Percentiles rank a stretch among this genome's conserved stretches.
Conservation (phyloP, 2,113 vertebrate species). For the Pelusios castaneus region DNA sequence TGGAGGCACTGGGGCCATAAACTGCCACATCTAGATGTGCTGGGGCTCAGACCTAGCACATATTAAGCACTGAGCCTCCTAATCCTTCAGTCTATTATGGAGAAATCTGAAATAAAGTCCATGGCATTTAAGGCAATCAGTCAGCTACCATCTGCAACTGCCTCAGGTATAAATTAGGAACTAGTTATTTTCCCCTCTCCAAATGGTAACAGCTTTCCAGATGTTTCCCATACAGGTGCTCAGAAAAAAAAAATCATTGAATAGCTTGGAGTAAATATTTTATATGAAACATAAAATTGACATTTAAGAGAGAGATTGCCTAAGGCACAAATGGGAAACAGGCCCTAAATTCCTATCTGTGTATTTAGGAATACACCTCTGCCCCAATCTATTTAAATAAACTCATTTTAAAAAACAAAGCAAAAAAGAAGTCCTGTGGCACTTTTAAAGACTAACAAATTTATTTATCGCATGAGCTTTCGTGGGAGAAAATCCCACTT, state of each 20-base stretch:
- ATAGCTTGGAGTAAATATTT: neutral
- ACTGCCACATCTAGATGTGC: too few species aligned
- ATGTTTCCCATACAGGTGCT: neutral
- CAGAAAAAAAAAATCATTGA: neutral
- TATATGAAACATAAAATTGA: neutral
- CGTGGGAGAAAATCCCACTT: too few species aligned
- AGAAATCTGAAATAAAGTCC: neutral
- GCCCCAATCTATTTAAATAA: neutral
- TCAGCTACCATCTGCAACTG: neutral
- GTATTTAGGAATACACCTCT: neutral
- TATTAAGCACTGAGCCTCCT: too few species aligned
- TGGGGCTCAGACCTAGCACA: too few species aligned
- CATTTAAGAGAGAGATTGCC: neutral
- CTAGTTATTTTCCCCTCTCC: neutral
- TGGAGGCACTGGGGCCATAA: too few species aligned
- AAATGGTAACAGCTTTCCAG: fast-evolving
- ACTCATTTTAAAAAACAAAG: neutral
- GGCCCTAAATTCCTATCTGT: neutral
- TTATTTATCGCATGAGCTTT: too few species aligned
- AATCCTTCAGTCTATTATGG: neutral
- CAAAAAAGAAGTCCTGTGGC: too few species aligned
- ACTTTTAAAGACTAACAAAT: too few species aligned
- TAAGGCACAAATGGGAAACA: neutral
- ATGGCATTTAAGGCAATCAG: neutral
- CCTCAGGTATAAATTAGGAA: neutral